Base-by-base conservation (phyloP, 2,113 vertebrate genomes). In the Salminus brasiliensis region DNA sequence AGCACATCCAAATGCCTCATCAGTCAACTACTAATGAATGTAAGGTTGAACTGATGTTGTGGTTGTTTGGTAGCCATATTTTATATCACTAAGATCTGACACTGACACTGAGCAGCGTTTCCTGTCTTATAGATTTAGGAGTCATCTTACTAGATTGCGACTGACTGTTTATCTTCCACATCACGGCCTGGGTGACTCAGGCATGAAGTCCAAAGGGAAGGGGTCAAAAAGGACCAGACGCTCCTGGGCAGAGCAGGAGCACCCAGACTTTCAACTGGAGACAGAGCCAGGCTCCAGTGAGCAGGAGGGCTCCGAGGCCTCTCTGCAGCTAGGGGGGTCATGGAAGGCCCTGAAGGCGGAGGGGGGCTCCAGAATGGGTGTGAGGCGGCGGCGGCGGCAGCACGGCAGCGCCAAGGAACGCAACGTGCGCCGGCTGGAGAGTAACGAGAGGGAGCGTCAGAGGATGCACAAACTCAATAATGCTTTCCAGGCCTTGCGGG, bases 401-500 rank as follows among this genome's bases (percentile, higher is more conserved):
- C 59, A 89, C 0, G 85, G 92, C 34, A 89, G 89, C 80, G 83
- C 80, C 23, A 94, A 94, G 53, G 96, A 96, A 23, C 92, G 95
- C 83, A 96, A 96, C 82, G 18, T 95, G 85, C 92, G 96, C 12
- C 92, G 98, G 0, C 92, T 99, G 76, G 98, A 99, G 78, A 99
- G 97, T 90, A 99, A 99, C 0, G 97, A 99, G 88, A 90, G 97
- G 0, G 98, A 99, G 84, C 93, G 98, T 25, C 97, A 98, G 89
- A 93, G 98, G 32, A 99, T 99, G 98, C 98, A 99, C 93, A 98
- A 98, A 83, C 96, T 99, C 76, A 99, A 99, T 94, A 98, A 97
- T 0, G 98, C 98, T 0, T 99, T 99, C 90, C 97, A 99, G 87
- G 97, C 96, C 0, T 70, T 99, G 81, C 91, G 95, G 0, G 98